phyloP scores from a whole-genome alignment of 2,888 invertebrate species.

The Thera obeliscata region DNA sequence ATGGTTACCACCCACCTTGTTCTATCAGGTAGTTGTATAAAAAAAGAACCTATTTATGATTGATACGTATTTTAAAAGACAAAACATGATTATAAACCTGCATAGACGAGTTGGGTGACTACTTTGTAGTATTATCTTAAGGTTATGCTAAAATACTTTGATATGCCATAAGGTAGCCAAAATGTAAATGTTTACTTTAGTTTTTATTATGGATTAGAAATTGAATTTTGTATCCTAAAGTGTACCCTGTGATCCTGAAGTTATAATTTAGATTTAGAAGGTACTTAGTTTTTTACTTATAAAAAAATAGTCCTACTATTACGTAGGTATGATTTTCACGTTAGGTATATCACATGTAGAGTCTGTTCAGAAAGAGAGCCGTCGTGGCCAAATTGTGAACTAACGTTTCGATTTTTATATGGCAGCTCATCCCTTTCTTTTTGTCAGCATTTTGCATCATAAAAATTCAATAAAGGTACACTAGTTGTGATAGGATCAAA shows the following conservation, averaged over 20 bases:
- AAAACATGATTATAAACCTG: neutral
- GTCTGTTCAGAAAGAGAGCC: too few species aligned
- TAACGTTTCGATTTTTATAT: too few species aligned
- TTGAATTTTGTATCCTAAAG: conserved; percentile 29
- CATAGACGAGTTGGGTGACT: too few species aligned
- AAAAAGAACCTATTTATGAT: neutral
- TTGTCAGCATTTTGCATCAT: too few species aligned
- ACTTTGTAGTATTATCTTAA: too few species aligned
- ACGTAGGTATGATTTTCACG: neutral
- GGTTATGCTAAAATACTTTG: neutral
- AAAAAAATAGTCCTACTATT: neutral
- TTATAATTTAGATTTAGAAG: conserved; percentile 1
- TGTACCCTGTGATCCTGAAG: conserved; percentile 36
- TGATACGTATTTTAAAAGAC: neutral
- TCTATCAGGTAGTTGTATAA: too few species aligned
- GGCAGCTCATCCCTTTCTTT: too few species aligned
- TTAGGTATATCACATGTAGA: too few species aligned
- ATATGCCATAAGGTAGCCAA: neutral
- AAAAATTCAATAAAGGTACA: too few species aligned
- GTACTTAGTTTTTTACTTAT: neutral
- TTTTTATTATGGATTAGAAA: neutral
- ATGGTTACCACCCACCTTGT: too few species aligned
- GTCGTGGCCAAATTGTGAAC: too few species aligned
- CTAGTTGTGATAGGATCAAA: too few species aligned
- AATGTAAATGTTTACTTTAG: neutral